Evolutionary conservation across 2,797 vertebrate genomes (phyloP), one percentile per base, ranked within the genome.

Genomic region (Darevskia nairensis): DNA sequence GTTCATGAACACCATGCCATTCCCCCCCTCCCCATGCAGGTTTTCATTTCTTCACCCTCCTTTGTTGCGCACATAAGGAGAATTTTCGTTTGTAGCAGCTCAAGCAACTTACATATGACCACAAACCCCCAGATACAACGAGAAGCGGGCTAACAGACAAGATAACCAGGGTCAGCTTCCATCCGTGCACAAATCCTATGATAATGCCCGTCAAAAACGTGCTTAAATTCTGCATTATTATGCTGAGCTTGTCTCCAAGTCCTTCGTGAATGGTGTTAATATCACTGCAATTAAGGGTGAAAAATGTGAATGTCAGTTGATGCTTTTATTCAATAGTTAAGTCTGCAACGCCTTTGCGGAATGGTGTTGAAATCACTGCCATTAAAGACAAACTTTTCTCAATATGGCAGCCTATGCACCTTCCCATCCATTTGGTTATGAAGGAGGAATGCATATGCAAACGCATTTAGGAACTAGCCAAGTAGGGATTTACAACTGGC

Each of bases 131-230:
- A 74, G 97, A 97, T 84, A 94, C 94, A 89, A 96, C 96, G 77
- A 98, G 94, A 72, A 98, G 94, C 8, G 97, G 98, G 89, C 96
- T 97, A 59, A 97, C 94, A 32, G 97, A 95, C 91, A 98, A 86
- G 91, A 97, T 96, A 90, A 98, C 97, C 87, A 98, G 87, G 0
- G 97, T 97, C 84, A 98, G 95, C 90, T 98, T 97, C 97, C 97
- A 98, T 4, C 97, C 97, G 0, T 97, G 94, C 87, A 96, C 39
- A 89, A 98, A 97, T 89, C 96, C 97, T 92, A 98, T 93, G 72
- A 94, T 92, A 80, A 98, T 66, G 4, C 97, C 97, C 29, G 96
- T 0, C 69, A 97, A 35, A 96, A 97, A 98, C 0, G 96, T 97
- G 92, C 96, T 90, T 82, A 97, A 93, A 75, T 95, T 96, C 92